A percentile compares a stretch with the other conserved stretches of the same genome.
Conservation (phyloP, 2,888 invertebrate genomes). For the Clepsis dumicolana region DNA sequence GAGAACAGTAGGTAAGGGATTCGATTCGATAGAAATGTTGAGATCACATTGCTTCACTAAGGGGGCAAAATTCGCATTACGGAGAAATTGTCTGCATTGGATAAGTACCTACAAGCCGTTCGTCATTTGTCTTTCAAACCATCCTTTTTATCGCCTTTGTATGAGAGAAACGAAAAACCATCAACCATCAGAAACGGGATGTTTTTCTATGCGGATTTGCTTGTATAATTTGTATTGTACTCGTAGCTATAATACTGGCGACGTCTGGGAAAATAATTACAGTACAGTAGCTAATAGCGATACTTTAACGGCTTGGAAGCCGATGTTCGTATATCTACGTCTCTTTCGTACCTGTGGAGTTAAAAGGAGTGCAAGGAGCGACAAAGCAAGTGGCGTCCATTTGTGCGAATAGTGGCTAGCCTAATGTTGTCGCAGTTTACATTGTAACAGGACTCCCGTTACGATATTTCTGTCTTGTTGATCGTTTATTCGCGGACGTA, state of each 20-base stretch:
- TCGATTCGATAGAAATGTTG: too few species aligned
- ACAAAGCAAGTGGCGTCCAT: background rate
- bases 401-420: background rate
- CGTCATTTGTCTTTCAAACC: too few species aligned
- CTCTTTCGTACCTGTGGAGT: background rate
- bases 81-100: too few species aligned
- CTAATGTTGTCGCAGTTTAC: slow-evolving; percentile 9
- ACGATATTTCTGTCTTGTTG: slow-evolving; percentile 47
- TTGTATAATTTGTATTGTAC: background rate
- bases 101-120: too few species aligned
- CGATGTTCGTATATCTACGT: background rate
- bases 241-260: background rate
- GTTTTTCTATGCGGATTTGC: too few species aligned
- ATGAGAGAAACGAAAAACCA: too few species aligned
- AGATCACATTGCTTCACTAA: too few species aligned
- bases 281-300: background rate
- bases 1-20: too few species aligned
- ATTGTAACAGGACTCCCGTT: slow-evolving; percentile 33
- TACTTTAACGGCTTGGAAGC: background rate
- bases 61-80: too few species aligned
- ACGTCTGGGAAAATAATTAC: background rate
- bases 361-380: background rate
- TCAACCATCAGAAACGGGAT: too few species aligned
- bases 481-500: slow-evolving; percentile 37
- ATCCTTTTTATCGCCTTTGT: too few species aligned